These are phyloP conservation scores for Enteromius paludinosus DNA, from an alignment of 2,797 vertebrate species.

Conservation along the genomic window DNA sequence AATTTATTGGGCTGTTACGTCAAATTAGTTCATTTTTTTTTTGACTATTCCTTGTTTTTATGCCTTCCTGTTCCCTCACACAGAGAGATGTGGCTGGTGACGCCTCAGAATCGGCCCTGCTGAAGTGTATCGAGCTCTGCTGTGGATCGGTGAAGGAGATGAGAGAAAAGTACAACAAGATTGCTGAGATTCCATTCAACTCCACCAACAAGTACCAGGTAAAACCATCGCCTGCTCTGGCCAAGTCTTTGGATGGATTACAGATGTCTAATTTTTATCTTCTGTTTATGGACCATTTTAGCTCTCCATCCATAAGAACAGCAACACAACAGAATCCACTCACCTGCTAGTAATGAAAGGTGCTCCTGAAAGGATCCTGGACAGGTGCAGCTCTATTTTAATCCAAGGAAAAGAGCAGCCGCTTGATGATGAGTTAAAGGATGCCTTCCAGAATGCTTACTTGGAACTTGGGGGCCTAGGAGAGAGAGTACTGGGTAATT, in stretches of 20 bases:
- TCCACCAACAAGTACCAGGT: conserved; percentile 99
- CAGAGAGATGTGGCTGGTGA: conserved; percentile 95
- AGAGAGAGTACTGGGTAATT: conserved; percentile 88
- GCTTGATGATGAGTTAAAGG: conserved; percentile 90
- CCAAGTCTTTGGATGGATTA: neutral
- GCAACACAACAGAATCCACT: conserved; percentile 77
- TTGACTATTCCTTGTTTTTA: neutral
- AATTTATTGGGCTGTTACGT: conserved; percentile 8
- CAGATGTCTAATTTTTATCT: conserved; percentile 8
- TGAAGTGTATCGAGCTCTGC: conserved; percentile 95
- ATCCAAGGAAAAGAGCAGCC: conserved; percentile 90
- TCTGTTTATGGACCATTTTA: conserved; percentile 56
- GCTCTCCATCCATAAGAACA: conserved; percentile 90
- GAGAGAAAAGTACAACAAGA: conserved; percentile 84
- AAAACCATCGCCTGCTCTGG: neutral
- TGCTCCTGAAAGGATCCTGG: conserved; percentile 91
- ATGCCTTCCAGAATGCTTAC: conserved; percentile 93
- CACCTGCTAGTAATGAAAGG: conserved; percentile 96
- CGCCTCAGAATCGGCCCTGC: conserved; percentile 92
- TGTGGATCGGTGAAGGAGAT: conserved; percentile 92
- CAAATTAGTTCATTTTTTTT: neutral
- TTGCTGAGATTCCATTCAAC: conserved; percentile 94
- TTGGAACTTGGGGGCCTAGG: conserved; percentile 91
- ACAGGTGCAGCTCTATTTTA: conserved; percentile 90
- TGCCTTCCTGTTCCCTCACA: neutral